Evolutionary conservation across 2,797 vertebrate genomes (phyloP), one percentile per base, ranked within the genome.

Genomic region (Coreius guichenoti): DNA sequence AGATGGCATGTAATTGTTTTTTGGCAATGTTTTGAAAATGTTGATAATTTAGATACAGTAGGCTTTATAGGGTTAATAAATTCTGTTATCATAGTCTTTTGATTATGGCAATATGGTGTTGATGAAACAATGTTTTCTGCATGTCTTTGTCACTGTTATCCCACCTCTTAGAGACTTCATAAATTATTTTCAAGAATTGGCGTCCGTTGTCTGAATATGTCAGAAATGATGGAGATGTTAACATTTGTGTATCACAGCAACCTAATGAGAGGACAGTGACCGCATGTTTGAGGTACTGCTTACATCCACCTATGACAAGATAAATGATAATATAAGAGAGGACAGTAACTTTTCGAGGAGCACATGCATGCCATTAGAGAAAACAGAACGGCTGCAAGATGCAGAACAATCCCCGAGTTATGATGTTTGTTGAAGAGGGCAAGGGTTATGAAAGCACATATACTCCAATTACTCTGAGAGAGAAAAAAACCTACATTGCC

Each of bases 31-130:
- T 39, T 39, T 39, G 36, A 39, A 8, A 7, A 39, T 39, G 36
- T 8, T 39, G 36, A 39, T 39, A 39, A 39, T 39, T 39, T 39
- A 39, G 36, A 36, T 14, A 29, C 8, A 49, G 70, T 29, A 29
- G 43, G 8, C 14, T 73, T 49, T 73, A 49, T 47, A 14, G 11
- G 11, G 6, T 49, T 80, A 67, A 16, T 81, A 89, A 77, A 23
- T 70, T 69, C 11, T 17, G 88, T 92, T 90, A 80, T 89, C 86
- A 84, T 90, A 89, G 87, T 65, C 51, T 89, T 86, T 47, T 26
- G 16, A 33, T 90, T 80, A 85, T 80, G 36, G 70, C 81, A 69
- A 51, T 12, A 84, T 36, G 13, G 36, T 16, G 78, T 70, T 63
- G 84, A 72, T 54, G 26, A 31, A 65, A 73, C 49, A 23, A 84